Evolutionary conservation across 1,140 invertebrate genomes (phyloP), one percentile per base, ranked within the genome.

Genomic region (Protaetia brevitarsis): DNA sequence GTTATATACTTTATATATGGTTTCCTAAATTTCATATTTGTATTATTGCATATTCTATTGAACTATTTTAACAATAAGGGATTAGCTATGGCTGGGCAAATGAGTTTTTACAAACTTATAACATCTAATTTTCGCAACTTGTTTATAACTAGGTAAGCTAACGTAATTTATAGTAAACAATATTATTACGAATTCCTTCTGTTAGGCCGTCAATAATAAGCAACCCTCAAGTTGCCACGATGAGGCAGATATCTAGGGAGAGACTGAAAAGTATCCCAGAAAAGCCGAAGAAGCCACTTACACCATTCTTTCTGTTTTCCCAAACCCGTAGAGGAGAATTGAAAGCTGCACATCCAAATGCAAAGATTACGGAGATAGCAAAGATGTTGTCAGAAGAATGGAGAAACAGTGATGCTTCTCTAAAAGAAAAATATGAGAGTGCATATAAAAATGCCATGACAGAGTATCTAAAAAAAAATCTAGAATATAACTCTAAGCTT

Each of bases 251-350:
- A 28, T 29, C 57, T 3, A 59, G n/a, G 16, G 57, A 59, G 30
- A 34, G 19, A 36, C n/a, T 62, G 6, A 62, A 31, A 30, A 36
- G 16, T 36, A 34, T 82, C 30, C 80, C 80, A 23, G 41, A 64
- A 23, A 80, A 76, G 66, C 84, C 84, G 26, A 86, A 84, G 66
- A 82, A 73, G 64, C 84, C 84, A 8, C 56, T 79, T 29, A 73
- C 77, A 0, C 69, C 79, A 3, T 86, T 80, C 66, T 73, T 86
- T 57, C 68, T 72, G 29, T 86, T 77, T 71, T 68, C 80, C 66
- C 30, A 68, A 27, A 73, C 78, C 11, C 51, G 74, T 21, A 78
- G 78, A 13, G 64, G 70, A 0, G 74, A 73, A 27, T 28, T 84
- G 13, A 5, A 69, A 4, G 64, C 77, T 36, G 66, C 77, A 21